Evolutionary conservation across 2,797 vertebrate genomes (phyloP).

Genomic region (Sebastes itinus): DNA sequence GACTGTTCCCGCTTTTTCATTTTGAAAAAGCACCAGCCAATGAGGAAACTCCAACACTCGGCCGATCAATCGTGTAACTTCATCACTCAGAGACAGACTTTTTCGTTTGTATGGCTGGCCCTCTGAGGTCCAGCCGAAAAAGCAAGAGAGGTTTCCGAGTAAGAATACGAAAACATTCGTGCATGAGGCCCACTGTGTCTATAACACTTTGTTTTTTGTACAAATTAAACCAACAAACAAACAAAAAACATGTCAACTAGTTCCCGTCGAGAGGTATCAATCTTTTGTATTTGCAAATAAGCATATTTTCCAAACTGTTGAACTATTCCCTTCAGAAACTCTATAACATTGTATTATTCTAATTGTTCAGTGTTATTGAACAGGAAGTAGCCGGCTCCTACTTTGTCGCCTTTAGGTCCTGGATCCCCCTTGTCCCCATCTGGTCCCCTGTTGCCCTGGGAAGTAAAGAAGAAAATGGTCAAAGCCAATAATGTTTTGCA

Average conservation of each 20-base stretch:
- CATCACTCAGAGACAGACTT: too few species aligned
- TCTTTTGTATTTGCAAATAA: not conserved
- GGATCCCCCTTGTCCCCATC: constrained; percentile 84
- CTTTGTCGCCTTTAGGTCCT: constrained; percentile 86
- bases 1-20: too few species aligned
- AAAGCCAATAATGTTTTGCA: not conserved
- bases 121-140: too few species aligned
- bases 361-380: not conserved
- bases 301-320: not conserved
- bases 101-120: too few species aligned
- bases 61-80: too few species aligned
- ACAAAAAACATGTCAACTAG: not conserved
- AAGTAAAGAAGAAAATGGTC: constrained; percentile 5
- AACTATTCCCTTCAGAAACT: not conserved
- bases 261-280: not conserved
- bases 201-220: too few species aligned
- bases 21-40: too few species aligned
- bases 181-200: too few species aligned
- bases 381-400: constrained; percentile 57
- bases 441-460: constrained; percentile 82
- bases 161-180: too few species aligned
- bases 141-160: too few species aligned
- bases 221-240: too few species aligned
- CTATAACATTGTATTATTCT: not conserved
- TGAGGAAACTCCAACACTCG: too few species aligned